phyloP scores from a whole-genome alignment of 2,113 vertebrate species.

The Scopus umbretta region DNA sequence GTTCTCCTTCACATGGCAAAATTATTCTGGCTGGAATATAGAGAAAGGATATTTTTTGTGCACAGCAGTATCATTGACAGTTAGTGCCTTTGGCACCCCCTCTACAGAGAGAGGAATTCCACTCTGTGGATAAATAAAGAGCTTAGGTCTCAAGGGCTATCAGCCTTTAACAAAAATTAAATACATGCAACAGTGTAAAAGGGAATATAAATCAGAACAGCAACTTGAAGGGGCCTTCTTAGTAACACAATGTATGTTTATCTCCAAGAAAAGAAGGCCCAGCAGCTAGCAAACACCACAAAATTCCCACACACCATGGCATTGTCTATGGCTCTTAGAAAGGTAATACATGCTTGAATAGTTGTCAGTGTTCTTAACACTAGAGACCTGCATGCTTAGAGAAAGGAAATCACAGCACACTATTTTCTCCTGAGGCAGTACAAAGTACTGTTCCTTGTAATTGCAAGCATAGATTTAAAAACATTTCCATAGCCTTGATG shows the following conservation, averaged over 20 bases:
- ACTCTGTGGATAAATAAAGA: background rate
- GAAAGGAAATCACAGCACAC: background rate
- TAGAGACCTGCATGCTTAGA: background rate
- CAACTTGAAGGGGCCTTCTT: conserved; percentile 2
- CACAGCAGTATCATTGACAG: background rate
- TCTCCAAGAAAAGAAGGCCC: background rate
- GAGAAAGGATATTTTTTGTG: background rate
- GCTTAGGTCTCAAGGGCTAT: background rate
- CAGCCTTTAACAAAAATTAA: conserved; percentile 8
- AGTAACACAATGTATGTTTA: background rate
- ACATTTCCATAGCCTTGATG: background rate
- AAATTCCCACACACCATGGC: background rate
- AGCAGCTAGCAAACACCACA: background rate
- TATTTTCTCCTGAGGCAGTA: background rate
- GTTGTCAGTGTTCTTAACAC: background rate
- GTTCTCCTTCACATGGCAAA: background rate
- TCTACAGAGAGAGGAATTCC: background rate
- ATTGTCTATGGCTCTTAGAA: background rate
- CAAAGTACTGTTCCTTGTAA: background rate
- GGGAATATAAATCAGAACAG: conserved; percentile 19
- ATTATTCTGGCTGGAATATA: background rate
- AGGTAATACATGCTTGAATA: background rate
- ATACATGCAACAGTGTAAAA: background rate
- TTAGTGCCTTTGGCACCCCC: conserved; percentile 10
- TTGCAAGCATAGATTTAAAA: background rate